These are phyloP conservation scores for Dynastes hyllus DNA, from an alignment of 2,888 invertebrate genomes.

Conservation along the genomic window DNA sequence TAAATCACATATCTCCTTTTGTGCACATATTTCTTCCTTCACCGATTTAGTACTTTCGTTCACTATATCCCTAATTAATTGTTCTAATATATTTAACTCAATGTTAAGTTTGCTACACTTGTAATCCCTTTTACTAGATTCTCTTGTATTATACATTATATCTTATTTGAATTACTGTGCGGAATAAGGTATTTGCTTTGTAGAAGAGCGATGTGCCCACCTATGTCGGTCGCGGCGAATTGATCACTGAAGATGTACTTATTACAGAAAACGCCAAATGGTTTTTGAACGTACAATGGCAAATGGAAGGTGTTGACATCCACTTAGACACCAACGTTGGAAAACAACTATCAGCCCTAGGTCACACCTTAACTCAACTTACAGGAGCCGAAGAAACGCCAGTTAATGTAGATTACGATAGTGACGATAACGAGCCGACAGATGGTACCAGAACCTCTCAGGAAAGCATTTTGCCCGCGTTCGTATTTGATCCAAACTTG, in stretches of 20 bases:
- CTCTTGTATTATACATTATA: too few relatives aligned
- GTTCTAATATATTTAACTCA: too few relatives aligned
- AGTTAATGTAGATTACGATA: conserved; percentile 79
- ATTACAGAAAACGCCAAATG: conserved; percentile 93
- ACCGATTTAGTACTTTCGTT: too few relatives aligned
- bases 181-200: too few relatives aligned
- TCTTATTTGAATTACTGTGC: too few relatives aligned
- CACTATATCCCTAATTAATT: too few relatives aligned
- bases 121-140: too few relatives aligned
- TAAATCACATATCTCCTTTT: too few relatives aligned
- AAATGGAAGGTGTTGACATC: conserved; percentile 99
- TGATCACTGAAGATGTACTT: neutral
- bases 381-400: conserved; percentile 88
- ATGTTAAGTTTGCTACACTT: too few relatives aligned
- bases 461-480: conserved; percentile 87
- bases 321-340: conserved; percentile 97
- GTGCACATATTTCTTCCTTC: too few relatives aligned
- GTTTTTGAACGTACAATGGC: conserved; percentile 98
- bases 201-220: too few relatives aligned
- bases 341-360: conserved; percentile 94
- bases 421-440: conserved; percentile 83
- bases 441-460: conserved; percentile 77
- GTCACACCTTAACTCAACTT: conserved; percentile 95
- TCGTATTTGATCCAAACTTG: conserved; percentile 85
- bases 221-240: too few relatives aligned